Evolutionary conservation across 1,140 invertebrate species (phyloP), one percentile per base, ranked within the genome.

Genomic region (Zaprionus ghesquierei): DNA sequence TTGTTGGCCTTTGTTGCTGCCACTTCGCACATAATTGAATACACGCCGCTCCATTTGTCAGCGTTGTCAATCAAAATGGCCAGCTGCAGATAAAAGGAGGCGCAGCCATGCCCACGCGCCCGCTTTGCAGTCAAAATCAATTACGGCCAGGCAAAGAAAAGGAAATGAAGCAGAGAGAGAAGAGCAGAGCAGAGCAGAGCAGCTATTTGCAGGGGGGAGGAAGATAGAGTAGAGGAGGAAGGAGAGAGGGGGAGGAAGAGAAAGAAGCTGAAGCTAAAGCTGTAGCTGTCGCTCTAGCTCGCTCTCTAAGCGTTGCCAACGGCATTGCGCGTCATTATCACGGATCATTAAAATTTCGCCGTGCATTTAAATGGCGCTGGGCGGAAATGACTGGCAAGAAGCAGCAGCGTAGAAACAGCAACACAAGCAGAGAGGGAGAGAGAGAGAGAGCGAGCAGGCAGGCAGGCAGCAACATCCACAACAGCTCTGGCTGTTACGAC

Each of bases 281-380:
- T 55, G 31, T n/a, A n/a, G n/a, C n/a, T n/a, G n/a, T n/a, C n/a
- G n/a, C n/a, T n/a, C n/a, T n/a, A 10, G 12, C 15, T 50, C 31
- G 53, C 27, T 31, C 75, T 75, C 65, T 69, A 81, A 74, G 78
- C 73, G 49, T 27, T 71, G 79, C 73, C 77, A 78, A 63, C 60
- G 80, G 77, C 80, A 81, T 65, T 44, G 49, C 70, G 71, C 79
- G 69, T 90, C 85, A 89, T 89, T 89, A 89, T 89, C 77, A 89
- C 72, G 77, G 85, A 89, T 89, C 85, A 89, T 89, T 89, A 89
- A 89, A 85, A 86, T 72, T 75, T 86, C n/a, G 66, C 80, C 74
- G 69, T 69, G 66, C 63, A 69, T 61, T 62, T 46, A 64, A 70
- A 79, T 77, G 66, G 49, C 60, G 70, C 59, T 35, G 29, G 63